These are phyloP conservation scores for Serrognathus titanus DNA, from an alignment of 2,888 invertebrate genomes.

Conservation along the genomic window DNA sequence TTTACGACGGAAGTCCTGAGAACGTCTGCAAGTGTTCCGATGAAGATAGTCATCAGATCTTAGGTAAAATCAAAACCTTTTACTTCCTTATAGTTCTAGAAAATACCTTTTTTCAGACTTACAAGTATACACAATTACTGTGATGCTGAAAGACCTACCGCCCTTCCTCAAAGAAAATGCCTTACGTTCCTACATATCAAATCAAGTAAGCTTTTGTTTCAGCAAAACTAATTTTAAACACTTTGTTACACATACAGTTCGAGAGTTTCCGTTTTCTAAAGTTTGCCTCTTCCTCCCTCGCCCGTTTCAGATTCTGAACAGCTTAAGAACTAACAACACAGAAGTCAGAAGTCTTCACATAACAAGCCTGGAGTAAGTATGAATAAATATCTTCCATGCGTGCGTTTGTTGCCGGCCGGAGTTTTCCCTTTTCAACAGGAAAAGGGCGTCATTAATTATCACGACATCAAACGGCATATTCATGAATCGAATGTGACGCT, in stretches of 20 bases:
- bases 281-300: neutral
- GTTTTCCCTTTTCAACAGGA: neutral
- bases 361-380: slow-evolving; percentile 14
- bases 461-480: too few relatives aligned
- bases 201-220: slow-evolving; percentile 9
- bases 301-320: slow-evolving; percentile 5
- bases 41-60: neutral
- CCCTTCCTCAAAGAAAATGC: neutral
- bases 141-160: neutral
- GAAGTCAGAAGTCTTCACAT: slow-evolving; percentile 10
- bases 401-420: neutral
- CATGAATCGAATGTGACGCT: neutral
- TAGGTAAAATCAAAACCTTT: neutral
- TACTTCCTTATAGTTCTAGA: neutral
- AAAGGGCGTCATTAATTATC: too few relatives aligned
- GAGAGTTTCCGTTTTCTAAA: neutral
- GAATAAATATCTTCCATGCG: neutral
- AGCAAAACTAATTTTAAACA: neutral
- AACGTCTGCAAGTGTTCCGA: slow-evolving; percentile 19
- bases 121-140: slow-evolving; percentile 11
- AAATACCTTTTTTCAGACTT: slow-evolving; percentile 6
- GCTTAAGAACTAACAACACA: neutral
- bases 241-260: neutral
- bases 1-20: slow-evolving; percentile 43
- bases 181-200: slow-evolving; percentile 2